A percentile compares a stretch with the other conserved stretches of the same genome.
These are phyloP conservation scores for Alviniconcha strummeri DNA, from an alignment of 2,888 invertebrate species.

Conservation along the genomic window DNA sequence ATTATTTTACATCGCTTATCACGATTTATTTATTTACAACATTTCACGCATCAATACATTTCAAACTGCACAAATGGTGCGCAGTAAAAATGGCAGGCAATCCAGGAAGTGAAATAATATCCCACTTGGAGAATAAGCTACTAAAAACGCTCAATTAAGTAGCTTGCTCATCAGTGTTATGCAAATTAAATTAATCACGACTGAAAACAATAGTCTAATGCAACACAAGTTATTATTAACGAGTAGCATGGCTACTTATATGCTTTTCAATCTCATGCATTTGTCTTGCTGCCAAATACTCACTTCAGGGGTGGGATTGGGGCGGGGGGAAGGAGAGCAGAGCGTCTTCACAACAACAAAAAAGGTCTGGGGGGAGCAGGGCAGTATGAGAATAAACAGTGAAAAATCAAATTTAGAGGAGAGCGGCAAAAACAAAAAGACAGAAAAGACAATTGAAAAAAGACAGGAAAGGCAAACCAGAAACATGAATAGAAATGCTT, in stretches of 20 bases:
- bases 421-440: background rate
- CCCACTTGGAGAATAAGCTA: constrained; percentile 23
- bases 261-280: constrained; percentile 33
- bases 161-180: constrained; percentile 9
- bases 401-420: background rate
- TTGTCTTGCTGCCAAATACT: constrained; percentile 31
- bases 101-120: constrained; percentile 27
- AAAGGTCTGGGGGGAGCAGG: too few relatives aligned
- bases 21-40: constrained; percentile 38
- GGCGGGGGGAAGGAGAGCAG: background rate
- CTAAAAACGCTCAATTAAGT: constrained; percentile 23
- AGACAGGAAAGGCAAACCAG: background rate
- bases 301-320: background rate
- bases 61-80: constrained; percentile 34
- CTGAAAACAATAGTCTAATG: background rate
- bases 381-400: background rate
- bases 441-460: background rate
- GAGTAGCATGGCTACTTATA: constrained; percentile 18
- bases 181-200: constrained; percentile 18
- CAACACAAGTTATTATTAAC: background rate
- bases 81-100: constrained; percentile 24
- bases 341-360: background rate
- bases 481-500: too few relatives aligned
- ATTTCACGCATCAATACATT: constrained; percentile 37
- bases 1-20: background rate